Conservation (phyloP, 2,113 vertebrate genomes). For the Tichodroma muraria region DNA sequence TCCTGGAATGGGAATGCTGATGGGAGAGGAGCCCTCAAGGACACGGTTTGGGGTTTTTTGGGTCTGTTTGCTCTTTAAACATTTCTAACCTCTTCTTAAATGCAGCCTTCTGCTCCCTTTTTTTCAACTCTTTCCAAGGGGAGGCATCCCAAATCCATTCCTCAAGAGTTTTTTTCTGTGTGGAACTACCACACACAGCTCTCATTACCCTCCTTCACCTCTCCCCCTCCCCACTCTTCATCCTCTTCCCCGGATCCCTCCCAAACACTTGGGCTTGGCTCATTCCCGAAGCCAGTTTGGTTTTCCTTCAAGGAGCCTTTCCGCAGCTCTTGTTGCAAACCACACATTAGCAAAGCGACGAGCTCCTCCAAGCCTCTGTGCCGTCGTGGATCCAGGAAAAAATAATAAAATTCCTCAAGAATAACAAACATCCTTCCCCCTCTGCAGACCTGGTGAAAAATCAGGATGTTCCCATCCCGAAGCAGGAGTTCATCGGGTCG, state of each 20-base stretch:
- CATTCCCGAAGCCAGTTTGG: background rate
- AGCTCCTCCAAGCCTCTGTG: background rate
- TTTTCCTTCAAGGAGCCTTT: slow-evolving; percentile 43
- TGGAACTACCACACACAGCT: slow-evolving; percentile 58
- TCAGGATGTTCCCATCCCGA: background rate
- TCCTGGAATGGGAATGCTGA: background rate
- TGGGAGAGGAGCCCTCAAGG: background rate
- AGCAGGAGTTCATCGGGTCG: background rate
- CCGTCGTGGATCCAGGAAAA: background rate
- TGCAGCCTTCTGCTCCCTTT: background rate
- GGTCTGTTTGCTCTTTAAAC: slow-evolving; percentile 8
- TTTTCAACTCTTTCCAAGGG: slow-evolving; percentile 17
- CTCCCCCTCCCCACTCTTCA: background rate
- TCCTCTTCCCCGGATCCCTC: background rate
- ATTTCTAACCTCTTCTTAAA: slow-evolving; percentile 25
- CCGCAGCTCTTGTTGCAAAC: slow-evolving; percentile 31
- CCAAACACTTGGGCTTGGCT: slow-evolving; percentile 56
- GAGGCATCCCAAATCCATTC: background rate
- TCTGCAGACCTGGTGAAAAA: background rate
- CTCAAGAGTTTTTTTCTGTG: background rate
- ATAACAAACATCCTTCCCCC: background rate
- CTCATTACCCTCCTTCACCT: slow-evolving; percentile 11
- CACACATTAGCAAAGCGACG: slow-evolving; percentile 45
- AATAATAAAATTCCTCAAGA: background rate
- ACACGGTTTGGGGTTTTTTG: background rate